Evolutionary conservation across 2,888 invertebrate species (phyloP).

Genomic region (Yponomeuta malinellus): DNA sequence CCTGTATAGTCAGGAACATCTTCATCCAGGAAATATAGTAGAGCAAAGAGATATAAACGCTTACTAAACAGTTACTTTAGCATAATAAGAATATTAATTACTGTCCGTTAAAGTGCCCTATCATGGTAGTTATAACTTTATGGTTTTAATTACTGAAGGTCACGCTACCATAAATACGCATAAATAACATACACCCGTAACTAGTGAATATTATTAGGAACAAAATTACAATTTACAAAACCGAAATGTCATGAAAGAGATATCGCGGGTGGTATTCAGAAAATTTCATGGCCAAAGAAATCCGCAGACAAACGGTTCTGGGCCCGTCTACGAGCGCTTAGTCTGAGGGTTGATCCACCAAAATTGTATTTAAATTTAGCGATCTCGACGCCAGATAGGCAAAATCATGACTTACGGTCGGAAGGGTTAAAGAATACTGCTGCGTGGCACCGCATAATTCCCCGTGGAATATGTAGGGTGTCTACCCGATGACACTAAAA

Average conservation of each 20-base stretch:
- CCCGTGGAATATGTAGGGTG: conserved; percentile 27
- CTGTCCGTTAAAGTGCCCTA: conserved; percentile 7
- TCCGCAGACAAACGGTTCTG: conserved; percentile 21
- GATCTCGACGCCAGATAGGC: conserved; percentile 67
- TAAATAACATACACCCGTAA: not conserved
- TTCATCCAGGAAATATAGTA: not conserved
- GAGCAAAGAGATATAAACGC: not conserved
- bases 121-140: conserved; percentile 11
- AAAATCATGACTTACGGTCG: conserved; percentile 67
- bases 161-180: conserved; percentile 5
- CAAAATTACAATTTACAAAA: not conserved
- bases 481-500: conserved; percentile 24
- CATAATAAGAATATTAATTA: not conserved
- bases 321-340: conserved; percentile 30
- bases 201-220: not conserved
- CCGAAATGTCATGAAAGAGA: too few relatives aligned
- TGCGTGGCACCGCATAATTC: conserved; percentile 72
- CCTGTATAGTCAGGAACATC: too few relatives aligned
- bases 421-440: conserved; percentile 66
- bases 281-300: not conserved
- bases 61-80: not conserved
- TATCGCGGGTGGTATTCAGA: not conserved
- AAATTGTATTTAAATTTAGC: conserved; percentile 70
- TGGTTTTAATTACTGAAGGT: conserved; percentile 12
- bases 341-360: conserved; percentile 48